Base-by-base conservation (phyloP, 2,888 invertebrate genomes). In the Linnaemya tessellans region DNA sequence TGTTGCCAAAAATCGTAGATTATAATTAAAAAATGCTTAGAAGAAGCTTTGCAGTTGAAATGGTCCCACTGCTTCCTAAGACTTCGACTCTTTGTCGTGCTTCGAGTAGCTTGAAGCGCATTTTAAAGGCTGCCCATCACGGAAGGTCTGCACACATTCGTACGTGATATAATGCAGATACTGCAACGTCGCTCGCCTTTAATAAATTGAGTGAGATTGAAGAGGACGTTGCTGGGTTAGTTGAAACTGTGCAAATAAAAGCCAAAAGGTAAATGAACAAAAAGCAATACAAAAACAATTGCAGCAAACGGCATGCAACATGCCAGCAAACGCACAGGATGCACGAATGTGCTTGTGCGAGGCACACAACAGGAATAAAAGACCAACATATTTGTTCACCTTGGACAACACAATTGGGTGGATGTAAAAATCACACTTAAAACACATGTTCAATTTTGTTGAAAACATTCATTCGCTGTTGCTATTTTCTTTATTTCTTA, bases 401-500 rank as follows among this genome's bases (percentile, higher is more conserved):
- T 71, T 51, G 67, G 75, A 22, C 68, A 71, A 60, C 70, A 71
- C 71, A 64, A 49, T 60, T 62, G 80, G 80, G 18, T 74, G 67
- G 51, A 67, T 84, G 77, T 68, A 30, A 67, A 80, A 84, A 77
- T 84, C 77, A 84, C 80, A 73, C 77, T 46, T 64, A 25, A 56
- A 58, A 78, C 84, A 84, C 77, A 78, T 84, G 77, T 84, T 77
- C 49, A 54, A 67, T 80, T 73, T 78, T 35, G 56, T 75, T 54
- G 65, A 7, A 77, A 62, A 51, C 43, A 56, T 49, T 58, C 25
- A 56, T 58, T 67, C 25, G 38, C 62, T 79, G 41, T 65, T 62
- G 46, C 35, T 3, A 15, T 60, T 64, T 71, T 41, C 58, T 41
- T 56, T 15, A 22, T 10, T 18, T 71, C n/a, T 1, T 46, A 58